These are phyloP conservation scores for Chiloscyllium punctatum DNA, from an alignment of 2,797 vertebrate genomes.

Conservation along the genomic window DNA sequence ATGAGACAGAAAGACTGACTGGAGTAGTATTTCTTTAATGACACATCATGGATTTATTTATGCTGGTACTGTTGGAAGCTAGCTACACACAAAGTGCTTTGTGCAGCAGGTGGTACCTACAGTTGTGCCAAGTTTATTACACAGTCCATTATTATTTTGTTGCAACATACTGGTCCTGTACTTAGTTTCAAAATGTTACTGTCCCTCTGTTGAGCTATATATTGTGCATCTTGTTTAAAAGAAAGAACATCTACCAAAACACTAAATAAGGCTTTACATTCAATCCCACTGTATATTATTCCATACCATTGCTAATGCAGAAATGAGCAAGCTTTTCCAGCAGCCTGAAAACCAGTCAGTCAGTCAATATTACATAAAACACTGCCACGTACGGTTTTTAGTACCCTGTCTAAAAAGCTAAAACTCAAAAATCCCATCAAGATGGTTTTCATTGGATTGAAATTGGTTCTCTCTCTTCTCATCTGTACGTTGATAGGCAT, in stretches of 20 bases:
- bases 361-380: too few relatives aligned
- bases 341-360: too few relatives aligned
- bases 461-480: neutral
- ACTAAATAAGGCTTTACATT: neutral
- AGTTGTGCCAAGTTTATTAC: neutral
- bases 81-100: slow-evolving; percentile 22
- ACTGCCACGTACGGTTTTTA: neutral
- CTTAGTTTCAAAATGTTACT: slow-evolving; percentile 28
- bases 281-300: neutral
- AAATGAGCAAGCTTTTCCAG: neutral
- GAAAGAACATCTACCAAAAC: neutral
- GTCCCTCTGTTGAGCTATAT: neutral
- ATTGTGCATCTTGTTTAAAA: neutral
- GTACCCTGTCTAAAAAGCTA: too few relatives aligned
- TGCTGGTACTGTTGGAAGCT: slow-evolving; percentile 23
- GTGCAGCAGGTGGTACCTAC: slow-evolving; percentile 17
- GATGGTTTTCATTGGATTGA: neutral
- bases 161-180: neutral
- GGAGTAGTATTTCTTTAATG: neutral
- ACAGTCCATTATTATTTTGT: slow-evolving; percentile 15
- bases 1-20: neutral
- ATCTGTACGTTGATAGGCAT: neutral
- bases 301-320: neutral
- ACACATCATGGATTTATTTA: neutral
- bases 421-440: too few relatives aligned